Evolutionary conservation across 92 coral and sea anemone species (phyloP).

Genomic region (Siderastrea radians): DNA sequence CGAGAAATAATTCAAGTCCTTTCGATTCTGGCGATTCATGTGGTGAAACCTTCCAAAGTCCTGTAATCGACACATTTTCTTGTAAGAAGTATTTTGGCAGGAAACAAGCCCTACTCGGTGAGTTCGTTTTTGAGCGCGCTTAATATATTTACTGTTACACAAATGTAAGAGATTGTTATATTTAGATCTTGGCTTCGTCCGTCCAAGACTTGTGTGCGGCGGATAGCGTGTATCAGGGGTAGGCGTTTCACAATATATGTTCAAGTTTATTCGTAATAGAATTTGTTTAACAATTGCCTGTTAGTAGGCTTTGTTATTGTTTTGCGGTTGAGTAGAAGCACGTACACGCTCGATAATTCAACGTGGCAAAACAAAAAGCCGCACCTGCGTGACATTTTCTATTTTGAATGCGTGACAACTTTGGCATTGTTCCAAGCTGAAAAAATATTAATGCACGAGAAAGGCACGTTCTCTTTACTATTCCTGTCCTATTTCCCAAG

Average conservation of each 20-base stretch:
- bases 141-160: too few relatives aligned
- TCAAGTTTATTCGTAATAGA: not conserved
- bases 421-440: not conserved
- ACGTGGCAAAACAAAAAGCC: constrained; percentile 39
- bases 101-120: not conserved
- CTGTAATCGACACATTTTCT: not conserved
- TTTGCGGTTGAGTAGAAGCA: constrained; percentile 40
- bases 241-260: too few relatives aligned
- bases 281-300: not conserved
- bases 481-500: too few relatives aligned
- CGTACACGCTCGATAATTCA: constrained; percentile 5
- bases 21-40: not conserved
- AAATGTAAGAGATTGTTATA: too few relatives aligned
- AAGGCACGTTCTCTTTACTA: too few relatives aligned
- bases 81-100: not conserved
- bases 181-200: too few relatives aligned
- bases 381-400: not conserved
- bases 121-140: not conserved
- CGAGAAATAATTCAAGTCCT: not conserved
- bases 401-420: constrained; percentile 18
- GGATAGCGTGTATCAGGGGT: too few relatives aligned
- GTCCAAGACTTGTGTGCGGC: too few relatives aligned
- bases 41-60: not conserved
- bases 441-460: not conserved
- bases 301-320: constrained; percentile 29